Evolutionary conservation across 2,888 invertebrate genomes (phyloP).

Genomic region (Meiosimyza platycephala): DNA sequence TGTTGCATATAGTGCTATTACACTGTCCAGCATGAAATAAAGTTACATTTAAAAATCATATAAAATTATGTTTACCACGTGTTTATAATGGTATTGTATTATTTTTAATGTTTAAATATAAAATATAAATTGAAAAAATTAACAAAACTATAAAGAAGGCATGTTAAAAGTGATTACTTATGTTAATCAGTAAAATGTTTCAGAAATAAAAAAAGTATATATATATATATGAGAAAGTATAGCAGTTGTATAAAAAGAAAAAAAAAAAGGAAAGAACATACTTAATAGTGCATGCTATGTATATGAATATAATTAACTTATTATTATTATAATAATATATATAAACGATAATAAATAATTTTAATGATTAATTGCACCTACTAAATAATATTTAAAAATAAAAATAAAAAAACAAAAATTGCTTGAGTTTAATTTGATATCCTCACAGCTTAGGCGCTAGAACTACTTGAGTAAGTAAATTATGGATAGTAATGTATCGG

Average conservation of each 20-base stretch:
- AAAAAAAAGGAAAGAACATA: constrained; percentile 10
- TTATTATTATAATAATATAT: constrained; percentile 58
- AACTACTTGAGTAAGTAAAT: no score
- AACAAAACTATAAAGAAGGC: background rate
- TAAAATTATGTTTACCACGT: background rate
- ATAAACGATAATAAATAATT: constrained; percentile 64
- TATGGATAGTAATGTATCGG: no score
- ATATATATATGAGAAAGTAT: constrained; percentile 30
- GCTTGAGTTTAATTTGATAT: no score
- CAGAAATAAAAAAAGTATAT: constrained; percentile 12
- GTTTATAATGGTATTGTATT: constrained; percentile 10
- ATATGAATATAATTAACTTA: constrained; percentile 54
- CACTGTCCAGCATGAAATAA: background rate
- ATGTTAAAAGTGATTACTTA: constrained; percentile 9
- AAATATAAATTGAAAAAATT: background rate
- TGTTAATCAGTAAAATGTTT: constrained; percentile 22
- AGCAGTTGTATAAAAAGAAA: constrained; percentile 27
- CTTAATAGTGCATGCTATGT: constrained; percentile 47
- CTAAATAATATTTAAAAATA: constrained; percentile 63
- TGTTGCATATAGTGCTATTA: background rate
- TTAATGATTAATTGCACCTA: constrained; percentile 65
- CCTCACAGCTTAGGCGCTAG: no score
- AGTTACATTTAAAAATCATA: background rate
- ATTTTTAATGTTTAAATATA: constrained; percentile 11
- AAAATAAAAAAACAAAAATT: constrained; percentile 50